These are phyloP conservation scores for Delia radicum DNA, from an alignment of 1,140 invertebrate genomes.

Conservation along the genomic window DNA sequence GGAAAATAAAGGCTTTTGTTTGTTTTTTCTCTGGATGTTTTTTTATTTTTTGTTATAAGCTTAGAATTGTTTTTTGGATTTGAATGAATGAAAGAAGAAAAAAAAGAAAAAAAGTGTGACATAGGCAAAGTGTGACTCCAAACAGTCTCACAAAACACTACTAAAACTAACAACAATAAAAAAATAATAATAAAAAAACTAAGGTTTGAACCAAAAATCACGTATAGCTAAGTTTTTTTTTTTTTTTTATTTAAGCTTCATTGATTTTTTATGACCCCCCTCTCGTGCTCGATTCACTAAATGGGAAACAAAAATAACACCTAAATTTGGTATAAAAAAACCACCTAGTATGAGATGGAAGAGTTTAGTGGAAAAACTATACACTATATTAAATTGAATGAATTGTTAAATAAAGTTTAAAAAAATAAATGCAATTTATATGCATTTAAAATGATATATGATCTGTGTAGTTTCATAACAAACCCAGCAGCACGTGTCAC, in stretches of 20 bases:
- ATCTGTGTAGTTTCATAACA: conserved; percentile 3
- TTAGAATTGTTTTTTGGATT: neutral
- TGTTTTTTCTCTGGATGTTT: neutral
- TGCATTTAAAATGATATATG: neutral
- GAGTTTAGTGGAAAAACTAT: no score
- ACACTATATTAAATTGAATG: neutral
- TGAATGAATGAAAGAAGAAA: neutral
- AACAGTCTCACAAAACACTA: neutral
- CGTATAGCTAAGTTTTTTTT: neutral
- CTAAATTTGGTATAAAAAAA: neutral
- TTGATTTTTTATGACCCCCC: conserved; percentile 11
- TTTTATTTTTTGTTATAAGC: no score
- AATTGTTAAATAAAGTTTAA: neutral
- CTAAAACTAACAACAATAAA: neutral
- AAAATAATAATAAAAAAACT: neutral
- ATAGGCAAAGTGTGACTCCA: conserved; percentile 23
- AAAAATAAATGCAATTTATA: neutral
- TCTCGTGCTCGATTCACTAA: no score
- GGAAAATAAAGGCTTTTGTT: conserved; percentile 18
- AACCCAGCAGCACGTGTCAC: neutral
- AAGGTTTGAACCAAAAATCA: neutral
- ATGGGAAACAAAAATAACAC: neutral
- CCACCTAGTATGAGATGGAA: neutral
- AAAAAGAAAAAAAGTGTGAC: conserved; percentile 4
- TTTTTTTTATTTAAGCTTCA: conserved; percentile 8